phyloP scores from a whole-genome alignment of 1,140 invertebrate species.

The Limonius californicus region DNA sequence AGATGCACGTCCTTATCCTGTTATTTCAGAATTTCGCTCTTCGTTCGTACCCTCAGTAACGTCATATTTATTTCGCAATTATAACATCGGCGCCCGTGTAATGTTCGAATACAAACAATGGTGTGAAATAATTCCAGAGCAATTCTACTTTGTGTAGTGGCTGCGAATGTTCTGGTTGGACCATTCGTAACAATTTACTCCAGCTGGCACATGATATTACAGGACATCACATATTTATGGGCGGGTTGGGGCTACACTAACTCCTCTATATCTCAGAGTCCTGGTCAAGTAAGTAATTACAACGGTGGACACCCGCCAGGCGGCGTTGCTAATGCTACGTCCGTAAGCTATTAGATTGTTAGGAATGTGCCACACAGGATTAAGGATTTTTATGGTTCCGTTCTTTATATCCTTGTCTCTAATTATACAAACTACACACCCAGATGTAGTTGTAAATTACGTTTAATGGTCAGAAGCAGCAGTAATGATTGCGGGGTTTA shows the following conservation, averaged over 20 bases:
- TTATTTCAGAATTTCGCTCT: background rate
- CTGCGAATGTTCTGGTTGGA: conserved; percentile 29
- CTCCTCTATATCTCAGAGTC: conserved; percentile 32
- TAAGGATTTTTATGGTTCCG: conserved; percentile 23
- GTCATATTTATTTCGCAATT: conserved; percentile 15
- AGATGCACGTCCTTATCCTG: background rate
- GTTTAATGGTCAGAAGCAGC: no score
- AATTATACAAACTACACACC: background rate
- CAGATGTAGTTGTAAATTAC: no score
- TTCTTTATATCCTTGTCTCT: conserved; percentile 1
- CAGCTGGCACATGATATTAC: conserved; percentile 48
- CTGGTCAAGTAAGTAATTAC: conserved; percentile 42
- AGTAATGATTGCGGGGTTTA: no score
- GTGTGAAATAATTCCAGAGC: conserved; percentile 34
- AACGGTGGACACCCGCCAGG: conserved; percentile 34
- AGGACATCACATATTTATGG: conserved; percentile 47
- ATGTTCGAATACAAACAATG: conserved; percentile 29
- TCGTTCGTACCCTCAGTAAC: background rate
- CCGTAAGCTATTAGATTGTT: conserved; percentile 29
- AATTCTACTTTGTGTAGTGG: conserved; percentile 30
- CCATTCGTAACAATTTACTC: conserved; percentile 47
- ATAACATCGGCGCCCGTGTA: conserved; percentile 19
- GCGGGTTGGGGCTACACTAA: conserved; percentile 27
- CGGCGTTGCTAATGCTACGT: conserved; percentile 26
- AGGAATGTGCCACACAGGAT: conserved; percentile 26